Evolutionary conservation across 2,888 invertebrate species (phyloP), one percentile per base, ranked within the genome.

Genomic region (Venustoraphidia nigricollis): DNA sequence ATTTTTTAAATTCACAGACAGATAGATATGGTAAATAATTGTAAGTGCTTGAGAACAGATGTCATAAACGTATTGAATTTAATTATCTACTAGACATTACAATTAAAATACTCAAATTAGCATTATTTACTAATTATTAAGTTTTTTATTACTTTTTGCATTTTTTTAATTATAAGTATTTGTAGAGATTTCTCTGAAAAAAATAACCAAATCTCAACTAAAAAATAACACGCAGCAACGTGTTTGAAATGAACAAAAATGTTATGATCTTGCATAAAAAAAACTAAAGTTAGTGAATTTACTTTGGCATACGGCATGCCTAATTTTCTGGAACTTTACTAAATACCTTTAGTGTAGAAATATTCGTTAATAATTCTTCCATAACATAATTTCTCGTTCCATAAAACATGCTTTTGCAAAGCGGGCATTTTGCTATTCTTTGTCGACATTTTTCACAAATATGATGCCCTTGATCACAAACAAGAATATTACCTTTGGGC

Each of bases 381-480:
- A 73, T 71, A 17, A 73, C 67, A 61, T 71, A 75, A 56, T 73
- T 75, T 49, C 76, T 66, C 9, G 73, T 72, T 11, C 68, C 67
- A 53, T 70, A 70, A 58, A 74, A 75, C 6, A 64, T 52, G 13
- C 68, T 66, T 42, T 71, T 65, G 54, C 76, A 77, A 1, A 72
- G 67, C 4, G 76, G 76, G 54, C 76, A 76, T 34, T 64, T 60
- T 35, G 62, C 59, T 27, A 76, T 61, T 47, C 71, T 69, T 41
- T 58, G 55, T 54, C 68, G 71, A 58, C 76, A 77, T 2, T 61
- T 57, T 3, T 65, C 66, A 52, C 76, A 77, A 1, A 76, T 69
- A 60, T 75, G 73, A 56, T 77, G 76, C 0, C 76, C 76, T 52
- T 71, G 69, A 54, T 66, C 62, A 55, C 76, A 77, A 57, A 73